phyloP scores from a whole-genome alignment of 1,140 invertebrate genomes.

The Cydia splendana region DNA sequence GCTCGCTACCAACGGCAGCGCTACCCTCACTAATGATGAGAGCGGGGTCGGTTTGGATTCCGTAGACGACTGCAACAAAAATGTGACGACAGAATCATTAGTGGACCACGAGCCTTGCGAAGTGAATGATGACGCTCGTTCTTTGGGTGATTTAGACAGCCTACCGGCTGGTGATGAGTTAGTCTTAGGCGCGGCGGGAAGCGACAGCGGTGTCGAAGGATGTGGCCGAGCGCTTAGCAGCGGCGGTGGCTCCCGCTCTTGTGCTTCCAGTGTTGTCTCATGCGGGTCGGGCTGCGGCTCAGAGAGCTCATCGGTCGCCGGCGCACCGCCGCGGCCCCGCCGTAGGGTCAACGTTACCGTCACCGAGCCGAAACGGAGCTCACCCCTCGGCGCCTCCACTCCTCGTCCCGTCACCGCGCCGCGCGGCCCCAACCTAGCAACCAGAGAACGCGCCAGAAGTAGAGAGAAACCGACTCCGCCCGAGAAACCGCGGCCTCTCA shows the following conservation, averaged over 20 bases:
- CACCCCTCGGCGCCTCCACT: constrained; percentile 73
- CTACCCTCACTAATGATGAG: constrained; percentile 44
- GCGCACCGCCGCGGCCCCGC: constrained; percentile 65
- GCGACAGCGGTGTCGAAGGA: constrained; percentile 89
- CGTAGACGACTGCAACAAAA: constrained; percentile 36
- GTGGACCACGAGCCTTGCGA: constrained; percentile 62
- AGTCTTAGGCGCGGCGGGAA: constrained; percentile 82
- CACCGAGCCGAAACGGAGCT: constrained; percentile 63
- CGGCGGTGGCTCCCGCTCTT: constrained; percentile 82
- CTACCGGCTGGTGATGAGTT: constrained; percentile 69
- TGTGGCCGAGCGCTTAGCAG: constrained; percentile 84
- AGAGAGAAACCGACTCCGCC: constrained; percentile 76
- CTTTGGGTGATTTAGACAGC: constrained; percentile 69
- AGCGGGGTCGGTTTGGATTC: constrained; percentile 43
- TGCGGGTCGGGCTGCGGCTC: constrained; percentile 88
- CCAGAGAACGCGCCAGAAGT: constrained; percentile 79
- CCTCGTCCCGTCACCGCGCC: constrained; percentile 80
- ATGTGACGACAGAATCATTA: constrained; percentile 46
- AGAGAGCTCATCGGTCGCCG: constrained; percentile 85
- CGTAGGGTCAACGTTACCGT: constrained; percentile 70
- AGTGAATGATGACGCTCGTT: constrained; percentile 65
- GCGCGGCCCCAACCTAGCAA: constrained; percentile 74
- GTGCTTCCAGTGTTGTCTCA: constrained; percentile 87
- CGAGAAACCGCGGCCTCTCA: constrained; percentile 70
- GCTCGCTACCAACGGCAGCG: constrained; percentile 47